Percentiles rank a stretch among this genome's conserved stretches.
phyloP scores from a whole-genome alignment of 2,888 invertebrate species.

The Melanargia galathea region DNA sequence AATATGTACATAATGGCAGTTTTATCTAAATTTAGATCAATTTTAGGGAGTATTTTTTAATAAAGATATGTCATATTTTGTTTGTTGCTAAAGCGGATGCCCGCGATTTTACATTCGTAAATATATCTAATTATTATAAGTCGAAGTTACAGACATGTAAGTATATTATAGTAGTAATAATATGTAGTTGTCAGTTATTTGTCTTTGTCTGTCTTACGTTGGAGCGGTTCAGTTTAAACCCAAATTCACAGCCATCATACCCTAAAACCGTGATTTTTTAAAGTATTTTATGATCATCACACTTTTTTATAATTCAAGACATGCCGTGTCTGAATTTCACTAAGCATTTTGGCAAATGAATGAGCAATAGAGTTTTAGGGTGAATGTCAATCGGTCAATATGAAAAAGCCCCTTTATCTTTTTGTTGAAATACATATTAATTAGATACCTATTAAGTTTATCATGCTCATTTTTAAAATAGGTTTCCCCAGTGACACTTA shows the following conservation, averaged over 20 bases:
- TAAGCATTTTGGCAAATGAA: slow-evolving; percentile 22
- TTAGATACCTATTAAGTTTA: too few species aligned
- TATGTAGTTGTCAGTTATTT: slow-evolving; percentile 11
- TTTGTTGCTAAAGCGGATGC: background rate
- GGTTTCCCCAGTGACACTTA: background rate
- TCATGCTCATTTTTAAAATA: background rate
- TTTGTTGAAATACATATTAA: background rate
- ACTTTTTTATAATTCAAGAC: slow-evolving; percentile 1
- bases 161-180: background rate
- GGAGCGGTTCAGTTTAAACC: slow-evolving; percentile 12
- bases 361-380: slow-evolving; percentile 15
- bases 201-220: slow-evolving; percentile 5
- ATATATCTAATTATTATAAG: background rate
- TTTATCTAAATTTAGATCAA: slow-evolving; percentile 2
- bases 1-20: slow-evolving; percentile 14
- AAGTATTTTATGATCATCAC: background rate
- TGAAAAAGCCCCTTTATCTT: background rate
- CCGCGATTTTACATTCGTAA: background rate
- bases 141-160: background rate
- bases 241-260: slow-evolving; percentile 13
- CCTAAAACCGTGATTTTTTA: slow-evolving; percentile 9
- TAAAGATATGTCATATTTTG: slow-evolving; percentile 12
- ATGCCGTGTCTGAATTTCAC: slow-evolving; percentile 3
- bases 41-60: background rate
- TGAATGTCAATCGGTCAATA: slow-evolving; percentile 3